Conservation (phyloP, 2,113 vertebrate species). For the Zootoca vivipara region DNA sequence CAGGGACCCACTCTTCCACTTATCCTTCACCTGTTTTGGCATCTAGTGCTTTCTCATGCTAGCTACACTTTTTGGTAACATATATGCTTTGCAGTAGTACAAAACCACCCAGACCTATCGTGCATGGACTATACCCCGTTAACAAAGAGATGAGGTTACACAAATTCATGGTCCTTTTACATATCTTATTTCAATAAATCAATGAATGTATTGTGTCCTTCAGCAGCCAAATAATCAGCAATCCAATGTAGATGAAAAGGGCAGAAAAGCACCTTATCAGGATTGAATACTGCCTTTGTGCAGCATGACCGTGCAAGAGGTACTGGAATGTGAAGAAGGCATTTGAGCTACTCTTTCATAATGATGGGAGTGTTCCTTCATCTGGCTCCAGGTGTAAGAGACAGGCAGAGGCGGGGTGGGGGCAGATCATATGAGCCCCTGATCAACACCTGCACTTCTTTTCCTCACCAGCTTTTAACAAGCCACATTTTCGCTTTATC, state of each 20-base stretch:
- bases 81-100: conserved; percentile 2
- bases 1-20: neutral
- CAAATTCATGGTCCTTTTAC: conserved; percentile 26
- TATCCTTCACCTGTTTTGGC: neutral
- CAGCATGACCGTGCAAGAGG: conserved; percentile 33
- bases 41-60: neutral
- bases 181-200: conserved; percentile 54
- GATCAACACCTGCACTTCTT: neutral
- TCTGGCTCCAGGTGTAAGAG: neutral
- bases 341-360: conserved; percentile 17
- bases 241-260: conserved; percentile 34
- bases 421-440: neutral
- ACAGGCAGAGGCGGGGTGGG: conserved; percentile 1
- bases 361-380: conserved; percentile 41
- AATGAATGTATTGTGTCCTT: conserved; percentile 42
- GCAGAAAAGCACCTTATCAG: conserved; percentile 42
- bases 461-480: neutral
- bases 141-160: conserved; percentile 31
- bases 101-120: neutral
- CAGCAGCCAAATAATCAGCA: conserved; percentile 39
- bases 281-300: conserved; percentile 54
- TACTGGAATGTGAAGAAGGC: conserved; percentile 33
- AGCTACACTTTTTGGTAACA: neutral
- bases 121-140: neutral
- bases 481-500: conserved; percentile 26